phyloP scores from a whole-genome alignment of 1,140 invertebrate genomes.

The Lordiphosa stackelbergi region DNA sequence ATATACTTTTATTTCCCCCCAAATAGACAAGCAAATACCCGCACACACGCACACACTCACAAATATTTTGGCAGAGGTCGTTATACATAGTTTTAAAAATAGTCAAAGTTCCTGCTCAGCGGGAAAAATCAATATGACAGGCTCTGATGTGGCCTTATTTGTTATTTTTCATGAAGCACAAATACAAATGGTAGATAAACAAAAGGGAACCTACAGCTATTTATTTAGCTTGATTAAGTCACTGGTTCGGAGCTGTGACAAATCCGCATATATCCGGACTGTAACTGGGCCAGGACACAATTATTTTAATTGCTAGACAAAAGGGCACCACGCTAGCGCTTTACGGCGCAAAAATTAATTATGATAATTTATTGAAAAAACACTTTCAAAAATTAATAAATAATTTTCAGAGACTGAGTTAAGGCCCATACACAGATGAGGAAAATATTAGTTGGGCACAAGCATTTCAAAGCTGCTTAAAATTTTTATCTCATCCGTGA shows the following conservation, averaged over 20 bases:
- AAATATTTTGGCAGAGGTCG: constrained; percentile 24
- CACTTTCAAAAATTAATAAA: too few relatives aligned
- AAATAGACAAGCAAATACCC: constrained; percentile 11
- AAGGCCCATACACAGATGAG: too few relatives aligned
- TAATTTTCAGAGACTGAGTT: too few relatives aligned
- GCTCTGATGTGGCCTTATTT: constrained; percentile 8
- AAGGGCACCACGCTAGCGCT: too few relatives aligned
- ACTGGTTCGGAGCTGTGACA: constrained; percentile 29
- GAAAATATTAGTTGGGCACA: too few relatives aligned
- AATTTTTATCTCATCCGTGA: too few relatives aligned
- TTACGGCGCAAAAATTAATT: too few relatives aligned
- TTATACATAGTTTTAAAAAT: constrained; percentile 12
- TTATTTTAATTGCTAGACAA: too few relatives aligned
- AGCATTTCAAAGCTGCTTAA: too few relatives aligned
- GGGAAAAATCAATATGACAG: constrained; percentile 29
- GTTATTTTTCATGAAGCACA: background rate
- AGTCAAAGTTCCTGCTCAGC: constrained; percentile 1
- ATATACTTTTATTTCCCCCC: constrained; percentile 13
- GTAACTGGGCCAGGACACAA: constrained; percentile 18
- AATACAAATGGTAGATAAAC: constrained; percentile 40
- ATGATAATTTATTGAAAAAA: too few relatives aligned
- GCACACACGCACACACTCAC: constrained; percentile 1
- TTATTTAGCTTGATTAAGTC: constrained; percentile 50
- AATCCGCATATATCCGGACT: constrained; percentile 24
- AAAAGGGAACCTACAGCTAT: constrained; percentile 32